A percentile compares a stretch with the other conserved stretches of the same genome.
Conservation (phyloP, 2,888 invertebrate species). For the Tenthredo mesomela region DNA sequence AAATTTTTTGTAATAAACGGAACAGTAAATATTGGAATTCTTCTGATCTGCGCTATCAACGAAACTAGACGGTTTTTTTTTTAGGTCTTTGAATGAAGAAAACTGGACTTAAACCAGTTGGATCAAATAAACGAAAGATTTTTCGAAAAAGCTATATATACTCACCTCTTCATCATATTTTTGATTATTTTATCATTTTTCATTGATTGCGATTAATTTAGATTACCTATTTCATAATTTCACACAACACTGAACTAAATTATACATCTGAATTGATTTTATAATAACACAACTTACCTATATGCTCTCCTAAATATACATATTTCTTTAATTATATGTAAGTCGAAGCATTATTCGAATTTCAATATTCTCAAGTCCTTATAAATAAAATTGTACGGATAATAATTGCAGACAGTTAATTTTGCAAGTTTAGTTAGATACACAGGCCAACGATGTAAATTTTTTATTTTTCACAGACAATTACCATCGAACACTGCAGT, state of each 20-base stretch:
- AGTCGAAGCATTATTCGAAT: slow-evolving; percentile 57
- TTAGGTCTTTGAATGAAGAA: no score
- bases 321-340: slow-evolving; percentile 48
- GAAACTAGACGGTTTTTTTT: no score
- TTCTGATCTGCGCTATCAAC: no score
- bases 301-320: slow-evolving; percentile 7
- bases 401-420: not conserved
- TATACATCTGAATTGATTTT: not conserved
- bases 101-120: no score
- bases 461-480: not conserved
- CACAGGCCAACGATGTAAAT: not conserved
- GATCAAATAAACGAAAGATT: not conserved
- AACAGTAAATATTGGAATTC: no score
- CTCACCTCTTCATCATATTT: no score
- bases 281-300: slow-evolving; percentile 46
- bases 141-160: no score
- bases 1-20: no score
- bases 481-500: not conserved
- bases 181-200: no score
- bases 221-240: not conserved
- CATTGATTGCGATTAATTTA: no score
- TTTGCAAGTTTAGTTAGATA: not conserved
- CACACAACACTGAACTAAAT: not conserved
- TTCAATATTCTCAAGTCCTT: not conserved
- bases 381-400: not conserved